Evolutionary conservation across 1,140 invertebrate species (phyloP), one percentile per base, ranked within the genome.

Genomic region (Drosophila ambigua): DNA sequence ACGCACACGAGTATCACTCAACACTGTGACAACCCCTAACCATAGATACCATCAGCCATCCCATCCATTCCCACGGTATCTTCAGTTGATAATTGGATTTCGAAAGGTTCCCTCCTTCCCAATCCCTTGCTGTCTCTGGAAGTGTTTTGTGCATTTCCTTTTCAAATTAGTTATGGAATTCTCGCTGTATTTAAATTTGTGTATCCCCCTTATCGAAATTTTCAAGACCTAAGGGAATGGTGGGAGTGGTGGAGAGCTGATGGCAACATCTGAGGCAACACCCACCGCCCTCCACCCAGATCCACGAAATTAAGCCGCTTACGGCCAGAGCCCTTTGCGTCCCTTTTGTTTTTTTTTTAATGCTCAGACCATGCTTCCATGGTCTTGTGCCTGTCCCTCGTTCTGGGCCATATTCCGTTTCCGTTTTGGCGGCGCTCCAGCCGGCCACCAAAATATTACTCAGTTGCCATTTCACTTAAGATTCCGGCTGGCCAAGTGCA

Each of bases 381-480:
- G 20, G 20, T 20, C 20, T 20, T 20, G 20, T 20, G 1, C 20
- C 20, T 20, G 55, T 69, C 26, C 35, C 57, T 7, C 1, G 45
- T 15, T 41, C 16, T 26, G 15, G 7, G 46, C 26, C 9, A 26
- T n/a, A 20, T 43, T 50, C 46, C 41, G 24, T 48, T 52, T 49
- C 60, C 49, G 20, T 53, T 68, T 52, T 23, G 49, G 57, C 16
- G 23, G 44, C 15, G 23, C 55, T 64, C 24, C 48, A 31, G 50
- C 35, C 53, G 41, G 44, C 57, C 57, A 44, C 45, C 62, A 59
- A 73, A 84, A 79, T 76, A 65, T 76, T 72, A 81, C 73, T 71
- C 69, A 61, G 82, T 78, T 81, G 74, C 82, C 82, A 76, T 87
- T 87, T 84, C 82, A 85, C 82, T 85, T 87, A 85, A 85, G 82